A percentile compares a stretch with the other conserved stretches of the same genome.
These are phyloP conservation scores for Corvus hawaiiensis DNA, from an alignment of 2,113 vertebrate species.

Conservation along the genomic window DNA sequence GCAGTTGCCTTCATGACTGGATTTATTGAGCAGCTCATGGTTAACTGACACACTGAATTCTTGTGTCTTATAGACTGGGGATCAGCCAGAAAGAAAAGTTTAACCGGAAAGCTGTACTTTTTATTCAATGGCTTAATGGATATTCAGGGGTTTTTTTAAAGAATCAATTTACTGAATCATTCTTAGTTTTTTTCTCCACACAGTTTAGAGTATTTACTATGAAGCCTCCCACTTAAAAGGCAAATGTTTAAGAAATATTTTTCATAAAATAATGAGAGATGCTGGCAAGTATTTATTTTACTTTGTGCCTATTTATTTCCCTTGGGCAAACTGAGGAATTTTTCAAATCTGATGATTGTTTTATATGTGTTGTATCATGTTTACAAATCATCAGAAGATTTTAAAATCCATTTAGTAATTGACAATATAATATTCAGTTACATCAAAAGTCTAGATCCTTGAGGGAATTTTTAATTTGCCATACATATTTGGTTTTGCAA, in stretches of 20 bases:
- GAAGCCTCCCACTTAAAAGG: neutral
- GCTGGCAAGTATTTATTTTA: neutral
- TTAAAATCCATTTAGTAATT: neutral
- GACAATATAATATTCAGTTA: neutral
- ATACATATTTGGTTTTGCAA: neutral
- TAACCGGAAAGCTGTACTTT: neutral
- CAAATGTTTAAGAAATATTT: neutral
- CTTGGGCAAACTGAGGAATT: neutral
- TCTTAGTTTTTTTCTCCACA: neutral
- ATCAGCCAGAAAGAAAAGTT: neutral
- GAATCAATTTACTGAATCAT: neutral
- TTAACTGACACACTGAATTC: neutral
- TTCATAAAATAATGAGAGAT: neutral
- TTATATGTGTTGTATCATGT: neutral
- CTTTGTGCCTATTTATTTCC: neutral
- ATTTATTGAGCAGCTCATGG: neutral
- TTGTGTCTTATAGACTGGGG: neutral
- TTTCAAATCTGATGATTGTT: neutral
- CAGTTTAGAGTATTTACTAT: neutral
- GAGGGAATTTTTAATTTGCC: neutral
- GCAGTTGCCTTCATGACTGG: neutral
- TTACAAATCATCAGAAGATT: neutral
- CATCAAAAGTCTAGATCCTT: neutral
- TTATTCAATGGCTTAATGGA: neutral
- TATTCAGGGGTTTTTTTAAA: accelerated